These are phyloP conservation scores for Litocranius walleri DNA, from an alignment of 2,113 vertebrate genomes.

Conservation along the genomic window DNA sequence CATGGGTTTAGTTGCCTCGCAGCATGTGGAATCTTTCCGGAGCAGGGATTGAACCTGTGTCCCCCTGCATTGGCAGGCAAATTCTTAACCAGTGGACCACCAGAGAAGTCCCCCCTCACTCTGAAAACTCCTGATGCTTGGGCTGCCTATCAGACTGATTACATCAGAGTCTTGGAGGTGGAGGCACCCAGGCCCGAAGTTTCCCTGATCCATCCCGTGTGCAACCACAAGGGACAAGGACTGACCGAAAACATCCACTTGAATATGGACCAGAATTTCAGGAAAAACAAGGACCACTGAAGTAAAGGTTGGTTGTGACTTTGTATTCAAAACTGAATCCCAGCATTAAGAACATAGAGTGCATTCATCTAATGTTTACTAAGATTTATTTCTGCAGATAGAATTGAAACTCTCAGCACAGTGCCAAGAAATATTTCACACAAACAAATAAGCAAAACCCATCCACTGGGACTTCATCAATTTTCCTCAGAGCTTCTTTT, in stretches of 20 bases:
- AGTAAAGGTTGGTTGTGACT: not conserved
- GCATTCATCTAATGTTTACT: not conserved
- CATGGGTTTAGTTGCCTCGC: not conserved
- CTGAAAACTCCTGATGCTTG: not conserved
- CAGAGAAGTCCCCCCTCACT: not conserved
- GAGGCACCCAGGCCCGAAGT: not conserved
- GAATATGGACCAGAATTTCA: not conserved
- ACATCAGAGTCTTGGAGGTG: not conserved
- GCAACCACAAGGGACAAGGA: rapidly evolving
- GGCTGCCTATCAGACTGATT: not conserved
- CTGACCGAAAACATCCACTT: rapidly evolving
- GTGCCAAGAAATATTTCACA: not conserved
- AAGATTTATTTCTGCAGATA: not conserved
- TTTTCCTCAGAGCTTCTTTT: too few species aligned
- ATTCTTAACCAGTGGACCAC: not conserved
- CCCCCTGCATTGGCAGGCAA: not conserved
- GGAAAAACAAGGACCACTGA: not conserved
- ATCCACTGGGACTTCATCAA: rapidly evolving
- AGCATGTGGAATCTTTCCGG: not conserved
- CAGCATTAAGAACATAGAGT: not conserved
- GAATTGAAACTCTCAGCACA: not conserved
- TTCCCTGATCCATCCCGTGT: rapidly evolving
- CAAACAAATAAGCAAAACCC: not conserved
- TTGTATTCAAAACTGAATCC: not conserved
- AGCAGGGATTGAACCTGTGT: not conserved